phyloP scores from a whole-genome alignment of 2,888 invertebrate species.

The Catocala nupta region DNA sequence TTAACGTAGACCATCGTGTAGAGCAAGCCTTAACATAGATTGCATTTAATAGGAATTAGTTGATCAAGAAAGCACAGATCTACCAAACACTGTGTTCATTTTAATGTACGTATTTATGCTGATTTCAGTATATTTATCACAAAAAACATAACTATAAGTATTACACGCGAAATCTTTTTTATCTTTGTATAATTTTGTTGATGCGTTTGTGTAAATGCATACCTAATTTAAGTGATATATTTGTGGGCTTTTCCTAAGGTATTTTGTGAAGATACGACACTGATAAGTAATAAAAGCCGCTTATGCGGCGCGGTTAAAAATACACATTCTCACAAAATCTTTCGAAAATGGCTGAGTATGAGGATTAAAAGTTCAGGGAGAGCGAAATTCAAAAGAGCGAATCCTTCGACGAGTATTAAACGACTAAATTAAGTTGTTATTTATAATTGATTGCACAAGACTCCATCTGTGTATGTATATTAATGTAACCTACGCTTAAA shows the following conservation, averaged over 20 bases:
- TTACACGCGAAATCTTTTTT: constrained; percentile 35
- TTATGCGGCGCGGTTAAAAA: too few relatives aligned
- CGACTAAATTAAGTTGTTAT: constrained; percentile 39
- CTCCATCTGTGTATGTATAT: constrained; percentile 42
- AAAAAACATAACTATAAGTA: constrained; percentile 44
- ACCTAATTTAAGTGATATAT: constrained; percentile 2
- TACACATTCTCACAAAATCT: not conserved
- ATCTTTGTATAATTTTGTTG: constrained; percentile 38
- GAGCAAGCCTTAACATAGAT: constrained; percentile 51
- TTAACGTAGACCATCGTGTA: constrained; percentile 30
- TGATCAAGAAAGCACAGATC: constrained; percentile 67
- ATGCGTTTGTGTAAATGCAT: constrained; percentile 15
- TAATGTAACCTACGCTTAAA: constrained; percentile 46
- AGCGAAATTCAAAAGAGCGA: constrained; percentile 30
- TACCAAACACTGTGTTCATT: constrained; percentile 77
- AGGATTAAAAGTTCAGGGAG: constrained; percentile 23
- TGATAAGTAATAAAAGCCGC: too few relatives aligned
- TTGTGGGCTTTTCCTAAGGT: not conserved
- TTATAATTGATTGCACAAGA: constrained; percentile 55
- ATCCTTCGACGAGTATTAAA: constrained; percentile 35
- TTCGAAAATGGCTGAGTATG: constrained; percentile 9
- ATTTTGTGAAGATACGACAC: not conserved
- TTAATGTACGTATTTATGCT: constrained; percentile 51
- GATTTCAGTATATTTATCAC: constrained; percentile 48
- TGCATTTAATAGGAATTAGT: constrained; percentile 71